Base-by-base conservation (phyloP, 2,888 invertebrate species). In the Nomada ruficornis region DNA sequence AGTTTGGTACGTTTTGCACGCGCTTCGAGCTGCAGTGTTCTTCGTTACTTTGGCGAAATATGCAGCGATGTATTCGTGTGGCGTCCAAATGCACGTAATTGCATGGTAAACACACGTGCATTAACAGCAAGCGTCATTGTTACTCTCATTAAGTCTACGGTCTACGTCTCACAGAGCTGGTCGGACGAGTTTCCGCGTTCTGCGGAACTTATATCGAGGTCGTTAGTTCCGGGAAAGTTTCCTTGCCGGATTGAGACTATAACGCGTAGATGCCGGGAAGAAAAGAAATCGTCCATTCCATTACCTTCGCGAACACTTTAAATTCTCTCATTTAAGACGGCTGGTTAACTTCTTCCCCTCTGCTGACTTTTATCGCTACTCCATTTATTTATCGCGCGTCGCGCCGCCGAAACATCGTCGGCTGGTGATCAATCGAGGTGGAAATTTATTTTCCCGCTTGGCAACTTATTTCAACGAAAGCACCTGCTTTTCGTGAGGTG, bases 311-410 rank as follows among this genome's bases (percentile, higher is more conserved):
- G 78, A 77, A 75, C 80, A 55, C 69, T 86, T 86, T 82, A 81
- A 81, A 86, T 80, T 82, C 73, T 80, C 77, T 86, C 77, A 74
- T 81, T 86, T 79, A 83, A 85, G 80, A 65, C 69, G 68, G 70
- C 63, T 52, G 69, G 74, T 83, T 78, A 78, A 85, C 83, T 85
- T 74, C 71, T 67, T 73, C 44, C 83, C 64, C 42, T 67, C 63
- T 23, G 64, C 72, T 62, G 68, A 86, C 76, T 78, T 85, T 86
- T 85, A 85, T 86, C 85, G 77, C 54, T 3, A 20, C 76, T 78
- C 36, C 60, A 73, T 83, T 80, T 83, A 86, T 80, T 85, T 85
- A 85, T 80, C 74, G 77, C 72, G 57, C 72, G 47, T 50, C 26
- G 62, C 23, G 15, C 20, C 63, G 26, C 13, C 26, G 50, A n/a